Evolutionary conservation across 2,888 invertebrate genomes (phyloP).

Genomic region (Eumerus sabulonum): DNA sequence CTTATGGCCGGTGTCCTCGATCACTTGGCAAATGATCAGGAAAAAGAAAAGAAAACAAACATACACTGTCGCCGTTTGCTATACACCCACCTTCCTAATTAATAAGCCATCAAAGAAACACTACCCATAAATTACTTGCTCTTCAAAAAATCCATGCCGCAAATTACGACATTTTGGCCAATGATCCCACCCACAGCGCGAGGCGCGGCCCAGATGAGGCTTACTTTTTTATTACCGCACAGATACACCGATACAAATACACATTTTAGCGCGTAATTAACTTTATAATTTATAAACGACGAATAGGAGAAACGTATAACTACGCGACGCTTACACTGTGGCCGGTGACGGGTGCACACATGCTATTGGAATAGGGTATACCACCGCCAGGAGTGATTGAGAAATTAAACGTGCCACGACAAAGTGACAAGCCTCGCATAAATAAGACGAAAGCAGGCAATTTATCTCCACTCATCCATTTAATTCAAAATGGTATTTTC

Average conservation of each 20-base stretch:
- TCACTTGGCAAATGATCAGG: conserved; percentile 49
- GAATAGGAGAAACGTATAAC: conserved; percentile 48
- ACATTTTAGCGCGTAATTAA: conserved; percentile 63
- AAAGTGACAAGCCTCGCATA: conserved; percentile 61
- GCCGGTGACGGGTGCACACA: conserved; percentile 7
- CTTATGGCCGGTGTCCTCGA: conserved; percentile 12
- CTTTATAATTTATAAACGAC: conserved; percentile 60
- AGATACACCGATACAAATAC: conserved; percentile 34
- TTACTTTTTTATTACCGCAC: conserved; percentile 25
- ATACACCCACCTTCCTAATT: conserved; percentile 56
- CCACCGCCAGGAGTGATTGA: conserved; percentile 43
- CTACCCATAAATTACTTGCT: conserved; percentile 38
- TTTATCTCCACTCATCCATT: conserved; percentile 65
- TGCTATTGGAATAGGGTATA: neutral
- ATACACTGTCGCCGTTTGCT: conserved; percentile 43
- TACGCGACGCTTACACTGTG: conserved; percentile 5
- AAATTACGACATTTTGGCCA: conserved; percentile 43
- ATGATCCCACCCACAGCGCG: conserved; percentile 39
- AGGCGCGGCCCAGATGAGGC: neutral
- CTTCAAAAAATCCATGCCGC: conserved; percentile 34
- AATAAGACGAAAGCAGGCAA: conserved; percentile 66
- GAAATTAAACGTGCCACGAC: conserved; percentile 55
- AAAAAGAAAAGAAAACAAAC: conserved; percentile 10
- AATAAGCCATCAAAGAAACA: conserved; percentile 56
- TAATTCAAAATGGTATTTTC: conserved; percentile 64